Conservation (phyloP, 2,113 vertebrate species). For the Cavia porcellus region DNA sequence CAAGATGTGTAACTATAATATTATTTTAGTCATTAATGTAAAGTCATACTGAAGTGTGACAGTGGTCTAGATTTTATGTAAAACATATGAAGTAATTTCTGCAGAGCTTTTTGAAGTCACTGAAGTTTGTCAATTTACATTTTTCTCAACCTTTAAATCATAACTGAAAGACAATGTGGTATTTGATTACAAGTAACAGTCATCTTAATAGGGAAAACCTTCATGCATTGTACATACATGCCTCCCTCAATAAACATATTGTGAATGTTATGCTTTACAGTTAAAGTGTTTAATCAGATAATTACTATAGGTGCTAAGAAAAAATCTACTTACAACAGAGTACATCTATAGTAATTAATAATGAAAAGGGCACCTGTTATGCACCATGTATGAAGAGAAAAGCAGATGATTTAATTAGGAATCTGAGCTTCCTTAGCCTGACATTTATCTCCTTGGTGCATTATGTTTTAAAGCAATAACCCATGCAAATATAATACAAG, state of each 20-base stretch:
- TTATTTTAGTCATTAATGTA: background rate
- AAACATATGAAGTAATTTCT: background rate
- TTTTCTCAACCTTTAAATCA: background rate
- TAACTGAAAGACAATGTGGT: background rate
- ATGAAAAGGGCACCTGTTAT: constrained; percentile 23
- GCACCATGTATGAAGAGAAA: constrained; percentile 18
- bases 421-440: constrained; percentile 78
- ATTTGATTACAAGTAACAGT: background rate
- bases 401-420: constrained; percentile 70
- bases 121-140: background rate
- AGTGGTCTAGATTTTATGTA: background rate
- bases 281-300: background rate
- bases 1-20: background rate
- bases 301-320: background rate
- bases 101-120: background rate
- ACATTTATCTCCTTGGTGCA: constrained; percentile 79
- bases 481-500: constrained; percentile 36
- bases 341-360: constrained; percentile 38
- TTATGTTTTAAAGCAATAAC: constrained; percentile 74
- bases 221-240: background rate
- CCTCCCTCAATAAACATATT: background rate
- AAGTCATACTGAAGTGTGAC: background rate
- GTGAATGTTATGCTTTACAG: background rate
- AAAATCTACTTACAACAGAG: constrained; percentile 5
- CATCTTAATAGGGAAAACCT: background rate